Evolutionary conservation across 2,888 invertebrate species (phyloP), one percentile per base, ranked within the genome.

Genomic region (Anoncus sp.): DNA sequence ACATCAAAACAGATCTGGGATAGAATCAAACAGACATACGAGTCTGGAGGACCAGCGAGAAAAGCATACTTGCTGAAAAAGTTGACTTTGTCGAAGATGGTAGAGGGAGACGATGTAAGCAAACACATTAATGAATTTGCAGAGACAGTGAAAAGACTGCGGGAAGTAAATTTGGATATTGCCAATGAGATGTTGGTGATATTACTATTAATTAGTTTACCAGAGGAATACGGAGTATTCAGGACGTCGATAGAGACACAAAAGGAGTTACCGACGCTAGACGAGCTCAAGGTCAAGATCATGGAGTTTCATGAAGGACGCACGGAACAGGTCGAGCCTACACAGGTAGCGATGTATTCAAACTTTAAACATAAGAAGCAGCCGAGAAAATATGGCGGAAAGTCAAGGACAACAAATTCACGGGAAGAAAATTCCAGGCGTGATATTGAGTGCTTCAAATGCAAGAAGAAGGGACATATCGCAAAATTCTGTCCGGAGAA

Each of bases 11-110:
- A 55, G 45, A 66, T 73, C 16, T 73, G 73, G 73, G 65, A 65
- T 10, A 57, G 57, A 12, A 57, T 73, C 22, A 67, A 73, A 20
- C 16, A 27, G 24, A 63, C 51, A 22, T 76, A 74, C 40, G 59
- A 79, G 27, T 80, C 81, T 10, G 59, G 55, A 10, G 78, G 82
- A 9, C 81, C 79, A 1, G 80, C 81, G 60, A 62, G 77, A 40
- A 82, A 67, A 60, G 67, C 55, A 49, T 20, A 3, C 1, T 7
- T 82, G 18, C 47, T 83, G 45, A 81, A 82, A 22, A 78, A 62
- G 22, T 24, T 77, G 12, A 72, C 67, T 1, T 27, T 80, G 14
- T 35, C 77, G 12, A 47, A 57, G 24, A 79, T 83, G 81, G 43
- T 14, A 47, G 69, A 75, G 18, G 75, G 45, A 6, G 81, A 70